Evolutionary conservation across 2,797 vertebrate species (phyloP), one percentile per base, ranked within the genome.

Genomic region (Hafferia zeledoni): DNA sequence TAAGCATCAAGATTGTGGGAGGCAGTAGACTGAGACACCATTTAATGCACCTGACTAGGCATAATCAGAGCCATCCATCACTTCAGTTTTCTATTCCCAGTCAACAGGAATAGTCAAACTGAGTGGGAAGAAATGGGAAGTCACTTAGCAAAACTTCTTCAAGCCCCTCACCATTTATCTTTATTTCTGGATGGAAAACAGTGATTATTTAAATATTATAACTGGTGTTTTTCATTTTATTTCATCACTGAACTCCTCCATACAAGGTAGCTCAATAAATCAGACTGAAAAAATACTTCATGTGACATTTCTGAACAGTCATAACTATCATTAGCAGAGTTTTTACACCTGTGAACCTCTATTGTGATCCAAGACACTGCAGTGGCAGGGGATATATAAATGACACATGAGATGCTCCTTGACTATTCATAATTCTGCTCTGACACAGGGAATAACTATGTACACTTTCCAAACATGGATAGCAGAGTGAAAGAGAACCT

Each of bases 1-100:
- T 0, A 3, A 75, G 77, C 8, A 5, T 43, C 12, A 30, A 83
- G 86, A 94, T 87, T 90, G 31, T 9, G 23, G 65, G 50, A 96
- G 75, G 92, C 92, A 92, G 69, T 6, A 65, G 83, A 95, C 71
- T 95, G 93, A 95, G 88, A 83, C 80, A 91, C 75, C 87, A 87
- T 87, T 95, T 95, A 96, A 92, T 93, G 89, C 68, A 93, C 94
- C 94, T 94, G 92, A 95, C 93, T 77, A 63, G 76, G 81, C 82
- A 96, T 93, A 96, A 95, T 91, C 92, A 93, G 94, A 91, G 72
- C 52, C 84, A 96, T 96, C 78, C 89, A 94, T 97, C 95, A 96
- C 78, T 92, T 91, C 65, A 53, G 68, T 52, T 96, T 96, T 90
- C 87, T 72, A 46, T 50, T 89, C 72, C n/a, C 60, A 86, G 61